These are phyloP conservation scores for Paramuricea clavata DNA, from an alignment of 92 coral and sea anemone genomes.

Conservation along the genomic window DNA sequence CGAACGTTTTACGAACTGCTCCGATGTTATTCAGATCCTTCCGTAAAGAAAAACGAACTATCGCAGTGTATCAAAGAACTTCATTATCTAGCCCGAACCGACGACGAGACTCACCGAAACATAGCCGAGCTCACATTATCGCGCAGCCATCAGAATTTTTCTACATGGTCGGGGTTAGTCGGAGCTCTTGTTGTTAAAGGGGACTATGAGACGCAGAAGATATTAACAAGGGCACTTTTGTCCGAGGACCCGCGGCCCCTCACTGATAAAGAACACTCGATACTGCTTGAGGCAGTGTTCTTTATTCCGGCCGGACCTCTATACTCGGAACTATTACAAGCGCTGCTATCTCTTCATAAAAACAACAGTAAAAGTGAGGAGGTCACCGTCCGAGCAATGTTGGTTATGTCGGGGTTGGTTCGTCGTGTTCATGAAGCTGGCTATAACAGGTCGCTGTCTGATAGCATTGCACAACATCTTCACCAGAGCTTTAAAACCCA, in stretches of 20 bases:
- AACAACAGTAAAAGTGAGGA: slow-evolving; percentile 59
- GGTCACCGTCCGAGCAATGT: slow-evolving; percentile 75
- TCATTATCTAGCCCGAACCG: slow-evolving; percentile 73
- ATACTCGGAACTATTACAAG: slow-evolving; percentile 69
- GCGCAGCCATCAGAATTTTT: slow-evolving; percentile 75
- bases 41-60: slow-evolving; percentile 75
- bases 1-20: slow-evolving; percentile 80
- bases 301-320: slow-evolving; percentile 86
- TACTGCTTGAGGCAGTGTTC: slow-evolving; percentile 70
- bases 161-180: slow-evolving; percentile 83
- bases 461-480: slow-evolving; percentile 66
- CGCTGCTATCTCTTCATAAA: slow-evolving; percentile 61
- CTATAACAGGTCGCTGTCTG: slow-evolving; percentile 73
- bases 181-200: slow-evolving; percentile 80
- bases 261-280: slow-evolving; percentile 74
- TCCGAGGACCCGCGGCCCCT: slow-evolving; percentile 69
- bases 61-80: slow-evolving; percentile 77
- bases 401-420: slow-evolving; percentile 76
- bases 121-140: slow-evolving; percentile 63
- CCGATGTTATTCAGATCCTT: slow-evolving; percentile 78
- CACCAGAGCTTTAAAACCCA: slow-evolving; percentile 79
- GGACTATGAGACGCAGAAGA: slow-evolving; percentile 65
- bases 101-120: slow-evolving; percentile 52
- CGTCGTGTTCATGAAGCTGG: slow-evolving; percentile 76
- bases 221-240: slow-evolving; percentile 72